These are phyloP conservation scores for Coreoperca whiteheadi DNA, from an alignment of 2,113 vertebrate genomes.

Conservation along the genomic window DNA sequence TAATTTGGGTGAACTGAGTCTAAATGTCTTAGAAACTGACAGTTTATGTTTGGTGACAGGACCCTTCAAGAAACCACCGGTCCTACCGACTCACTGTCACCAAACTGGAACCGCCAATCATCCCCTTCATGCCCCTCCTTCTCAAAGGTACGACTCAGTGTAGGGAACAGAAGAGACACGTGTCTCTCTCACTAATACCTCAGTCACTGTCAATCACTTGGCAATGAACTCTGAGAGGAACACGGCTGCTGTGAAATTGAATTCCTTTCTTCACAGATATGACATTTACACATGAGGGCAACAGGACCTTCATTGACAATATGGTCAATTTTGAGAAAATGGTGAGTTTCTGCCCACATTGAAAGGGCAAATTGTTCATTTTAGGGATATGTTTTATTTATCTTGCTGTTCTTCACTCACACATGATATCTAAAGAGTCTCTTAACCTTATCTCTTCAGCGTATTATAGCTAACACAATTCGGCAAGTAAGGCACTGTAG, in stretches of 20 bases:
- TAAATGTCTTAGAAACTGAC: background rate
- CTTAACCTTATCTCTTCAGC: constrained; percentile 81
- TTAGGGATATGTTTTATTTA: background rate
- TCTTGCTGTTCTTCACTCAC: background rate
- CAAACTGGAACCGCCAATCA: constrained; percentile 96
- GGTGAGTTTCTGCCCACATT: constrained; percentile 84
- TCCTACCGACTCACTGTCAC: constrained; percentile 95
- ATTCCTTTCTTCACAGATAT: constrained; percentile 88
- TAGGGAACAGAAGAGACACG: background rate
- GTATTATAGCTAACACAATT: constrained; percentile 96
- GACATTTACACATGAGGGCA: constrained; percentile 98
- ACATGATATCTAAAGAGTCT: background rate
- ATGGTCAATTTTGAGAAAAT: constrained; percentile 99
- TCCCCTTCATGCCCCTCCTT: constrained; percentile 98
- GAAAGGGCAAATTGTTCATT: background rate
- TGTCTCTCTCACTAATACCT: background rate
- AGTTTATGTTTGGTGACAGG: constrained; percentile 79
- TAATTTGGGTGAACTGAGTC: background rate
- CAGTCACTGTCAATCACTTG: background rate
- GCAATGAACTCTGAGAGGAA: background rate
- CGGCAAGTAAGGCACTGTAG: constrained; percentile 94
- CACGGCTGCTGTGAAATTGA: background rate
- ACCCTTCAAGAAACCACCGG: constrained; percentile 97
- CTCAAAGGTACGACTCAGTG: constrained; percentile 90
- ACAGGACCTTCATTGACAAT: constrained; percentile 95